phyloP scores from a whole-genome alignment of 2,797 vertebrate species.

The Sardinella longiceps region DNA sequence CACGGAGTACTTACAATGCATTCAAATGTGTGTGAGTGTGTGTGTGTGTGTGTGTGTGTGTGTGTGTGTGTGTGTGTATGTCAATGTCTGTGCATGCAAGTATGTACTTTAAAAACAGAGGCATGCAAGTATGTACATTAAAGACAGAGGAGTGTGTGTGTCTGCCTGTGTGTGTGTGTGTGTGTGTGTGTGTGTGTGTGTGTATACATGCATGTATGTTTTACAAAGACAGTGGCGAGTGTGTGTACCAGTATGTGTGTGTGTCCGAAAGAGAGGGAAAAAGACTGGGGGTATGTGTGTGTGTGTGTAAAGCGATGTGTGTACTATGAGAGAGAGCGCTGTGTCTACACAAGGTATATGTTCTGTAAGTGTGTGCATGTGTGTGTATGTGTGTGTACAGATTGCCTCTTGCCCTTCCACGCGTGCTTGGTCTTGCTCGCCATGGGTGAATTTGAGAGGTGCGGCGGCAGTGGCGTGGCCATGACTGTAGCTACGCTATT shows the following conservation, averaged over 20 bases:
- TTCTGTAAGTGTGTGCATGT: too few species aligned
- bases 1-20: not conserved
- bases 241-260: not conserved
- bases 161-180: not conserved
- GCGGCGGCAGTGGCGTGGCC: slow-evolving; percentile 33
- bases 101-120: too few species aligned
- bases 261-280: not conserved
- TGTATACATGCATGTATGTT: not conserved
- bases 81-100: not conserved
- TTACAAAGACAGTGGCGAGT: not conserved
- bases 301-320: not conserved
- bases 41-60: not conserved
- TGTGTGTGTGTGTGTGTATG: slow-evolving; percentile 17
- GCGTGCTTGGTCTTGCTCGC: slow-evolving; percentile 36
- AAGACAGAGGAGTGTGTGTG: not conserved
- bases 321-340: not conserved
- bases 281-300: too few species aligned
- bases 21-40: slow-evolving; percentile 4
- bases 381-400: not conserved
- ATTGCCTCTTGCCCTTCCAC: slow-evolving; percentile 6
- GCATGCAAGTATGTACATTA: not conserved
- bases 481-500: slow-evolving; percentile 59
- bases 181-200: not conserved
- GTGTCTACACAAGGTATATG: too few species aligned
- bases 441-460: slow-evolving; percentile 44